These are phyloP conservation scores for Tylochromis polylepis DNA, from an alignment of 2,113 vertebrate species.

Conservation along the genomic window DNA sequence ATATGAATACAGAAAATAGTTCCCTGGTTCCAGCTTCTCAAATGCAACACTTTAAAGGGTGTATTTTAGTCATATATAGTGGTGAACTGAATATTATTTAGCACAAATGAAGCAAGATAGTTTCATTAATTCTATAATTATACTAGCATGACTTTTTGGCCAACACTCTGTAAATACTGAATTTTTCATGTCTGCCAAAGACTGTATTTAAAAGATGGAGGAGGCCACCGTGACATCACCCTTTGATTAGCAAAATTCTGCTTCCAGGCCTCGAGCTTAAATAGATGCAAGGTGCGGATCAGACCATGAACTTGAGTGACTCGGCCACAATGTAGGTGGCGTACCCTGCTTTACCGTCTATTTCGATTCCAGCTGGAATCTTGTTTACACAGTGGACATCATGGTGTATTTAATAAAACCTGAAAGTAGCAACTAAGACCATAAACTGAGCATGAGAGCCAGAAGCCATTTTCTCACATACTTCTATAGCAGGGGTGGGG, in stretches of 20 bases:
- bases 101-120: not conserved
- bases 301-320: not conserved
- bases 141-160: not conserved
- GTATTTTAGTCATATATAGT: not conserved
- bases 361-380: not conserved
- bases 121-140: not conserved
- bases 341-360: not conserved
- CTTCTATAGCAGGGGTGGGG: no score
- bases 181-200: not conserved
- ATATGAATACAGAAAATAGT: not conserved
- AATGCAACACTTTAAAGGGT: not conserved
- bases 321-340: accelerated
- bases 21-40: not conserved
- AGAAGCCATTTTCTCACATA: not conserved
- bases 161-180: not conserved
- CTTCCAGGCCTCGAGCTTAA: not conserved
- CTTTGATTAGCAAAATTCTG: not conserved
- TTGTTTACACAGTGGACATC: not conserved
- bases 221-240: not conserved
- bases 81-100: not conserved
- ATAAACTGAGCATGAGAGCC: not conserved
- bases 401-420: not conserved
- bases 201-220: not conserved
- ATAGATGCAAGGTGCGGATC: not conserved
- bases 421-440: not conserved